Evolutionary conservation across 2,888 invertebrate genomes (phyloP).

Genomic region (Tineola bisselliella): DNA sequence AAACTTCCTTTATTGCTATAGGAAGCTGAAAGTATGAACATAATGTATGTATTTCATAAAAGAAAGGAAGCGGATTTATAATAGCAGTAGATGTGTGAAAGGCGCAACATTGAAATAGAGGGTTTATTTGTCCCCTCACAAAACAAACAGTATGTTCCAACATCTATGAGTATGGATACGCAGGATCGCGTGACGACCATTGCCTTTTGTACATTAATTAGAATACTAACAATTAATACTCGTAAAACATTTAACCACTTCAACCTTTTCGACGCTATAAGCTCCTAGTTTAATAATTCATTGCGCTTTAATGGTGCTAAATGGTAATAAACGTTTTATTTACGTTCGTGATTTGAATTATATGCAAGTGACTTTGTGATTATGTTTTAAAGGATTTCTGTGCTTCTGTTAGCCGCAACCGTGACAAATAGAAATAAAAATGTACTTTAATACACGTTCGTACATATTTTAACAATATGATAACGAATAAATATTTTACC

Average conservation of each 20-base stretch:
- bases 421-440: slow-evolving; percentile 22
- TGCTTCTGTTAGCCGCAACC: slow-evolving; percentile 16
- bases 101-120: neutral
- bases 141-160: neutral
- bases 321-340: slow-evolving; percentile 52
- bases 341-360: slow-evolving; percentile 50
- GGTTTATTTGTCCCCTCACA: neutral
- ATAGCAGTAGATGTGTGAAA: neutral
- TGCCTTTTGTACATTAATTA: slow-evolving; percentile 21
- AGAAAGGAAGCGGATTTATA: neutral
- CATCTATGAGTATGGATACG: neutral
- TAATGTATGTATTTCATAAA: slow-evolving; percentile 9
- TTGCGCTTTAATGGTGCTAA: slow-evolving; percentile 46
- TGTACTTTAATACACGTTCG: slow-evolving; percentile 18
- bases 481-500: slow-evolving; percentile 24
- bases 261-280: slow-evolving; percentile 23
- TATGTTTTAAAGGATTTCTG: neutral
- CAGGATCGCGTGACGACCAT: slow-evolving; percentile 15
- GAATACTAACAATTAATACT: slow-evolving; percentile 42
- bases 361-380: slow-evolving; percentile 17
- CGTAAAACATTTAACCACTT: slow-evolving; percentile 36
- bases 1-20: neutral
- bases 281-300: slow-evolving; percentile 47
- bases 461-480: slow-evolving; percentile 19
- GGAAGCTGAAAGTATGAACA: slow-evolving; percentile 1